These are phyloP conservation scores for Cinclus cinclus DNA, from an alignment of 2,113 vertebrate species.

Conservation along the genomic window DNA sequence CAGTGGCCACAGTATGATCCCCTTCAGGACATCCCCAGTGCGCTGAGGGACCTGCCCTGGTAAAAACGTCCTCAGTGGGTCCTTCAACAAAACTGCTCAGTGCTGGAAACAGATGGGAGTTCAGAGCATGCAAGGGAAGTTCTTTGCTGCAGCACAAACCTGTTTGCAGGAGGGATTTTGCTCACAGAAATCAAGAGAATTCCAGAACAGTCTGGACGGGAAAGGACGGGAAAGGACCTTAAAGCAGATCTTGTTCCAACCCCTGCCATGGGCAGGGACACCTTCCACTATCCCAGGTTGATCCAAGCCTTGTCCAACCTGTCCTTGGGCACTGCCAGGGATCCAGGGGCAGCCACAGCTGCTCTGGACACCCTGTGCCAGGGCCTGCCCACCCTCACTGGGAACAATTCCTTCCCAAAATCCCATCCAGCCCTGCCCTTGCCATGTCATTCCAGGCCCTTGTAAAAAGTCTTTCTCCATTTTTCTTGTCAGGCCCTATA, in stretches of 20 bases:
- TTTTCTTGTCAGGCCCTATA: background rate
- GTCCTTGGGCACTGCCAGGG: background rate
- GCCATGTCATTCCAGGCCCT: background rate
- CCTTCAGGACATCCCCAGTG: rapidly evolving
- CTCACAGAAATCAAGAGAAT: background rate
- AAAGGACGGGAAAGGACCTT: background rate
- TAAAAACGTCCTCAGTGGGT: background rate
- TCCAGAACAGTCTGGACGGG: background rate
- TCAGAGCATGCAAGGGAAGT: background rate
- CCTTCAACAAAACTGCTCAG: background rate
- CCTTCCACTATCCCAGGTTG: rapidly evolving
- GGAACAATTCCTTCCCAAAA: background rate
- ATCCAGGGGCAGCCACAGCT: background rate
- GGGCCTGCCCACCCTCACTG: rapidly evolving
- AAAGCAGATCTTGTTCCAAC: background rate
- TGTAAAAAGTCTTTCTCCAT: background rate
- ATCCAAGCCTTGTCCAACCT: rapidly evolving
- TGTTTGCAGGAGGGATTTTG: background rate
- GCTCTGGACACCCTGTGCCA: background rate
- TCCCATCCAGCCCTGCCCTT: background rate
- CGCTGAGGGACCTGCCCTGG: background rate
- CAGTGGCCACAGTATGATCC: rapidly evolving
- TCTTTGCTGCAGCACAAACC: background rate
- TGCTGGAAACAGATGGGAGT: background rate
- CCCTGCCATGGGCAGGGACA: too few relatives aligned